Conservation (phyloP, 2,888 invertebrate species). For the Balanococcus diminutus region DNA sequence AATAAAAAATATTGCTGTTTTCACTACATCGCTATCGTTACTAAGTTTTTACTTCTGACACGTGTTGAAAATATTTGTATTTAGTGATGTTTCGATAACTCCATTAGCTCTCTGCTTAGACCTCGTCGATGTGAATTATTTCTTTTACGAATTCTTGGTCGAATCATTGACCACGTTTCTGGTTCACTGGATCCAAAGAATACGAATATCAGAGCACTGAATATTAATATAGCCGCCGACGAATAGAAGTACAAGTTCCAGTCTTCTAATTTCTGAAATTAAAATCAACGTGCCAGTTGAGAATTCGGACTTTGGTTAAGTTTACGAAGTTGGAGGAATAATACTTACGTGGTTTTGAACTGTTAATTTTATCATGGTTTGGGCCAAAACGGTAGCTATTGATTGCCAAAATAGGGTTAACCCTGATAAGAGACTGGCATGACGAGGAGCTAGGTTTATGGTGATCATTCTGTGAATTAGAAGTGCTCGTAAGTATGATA, state of each 20-base stretch:
- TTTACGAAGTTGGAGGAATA: background rate
- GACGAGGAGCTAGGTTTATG: background rate
- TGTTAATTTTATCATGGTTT: background rate
- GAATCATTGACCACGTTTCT: background rate
- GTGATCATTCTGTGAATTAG: background rate
- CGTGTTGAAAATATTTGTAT: too few relatives aligned
- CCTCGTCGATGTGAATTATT: background rate
- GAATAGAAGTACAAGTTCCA: background rate
- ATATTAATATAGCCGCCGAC: background rate
- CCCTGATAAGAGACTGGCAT: conserved; percentile 37
- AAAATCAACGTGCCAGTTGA: background rate
- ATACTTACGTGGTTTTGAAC: conserved; percentile 26
- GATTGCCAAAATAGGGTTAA: background rate
- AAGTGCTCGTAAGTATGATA: too few relatives aligned
- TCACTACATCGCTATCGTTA: too few relatives aligned
- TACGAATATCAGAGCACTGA: background rate
- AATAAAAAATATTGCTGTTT: too few relatives aligned
- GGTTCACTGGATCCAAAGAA: conserved; percentile 5
- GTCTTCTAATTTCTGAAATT: background rate
- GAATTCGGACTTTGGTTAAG: too few relatives aligned
- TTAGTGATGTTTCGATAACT: too few relatives aligned
- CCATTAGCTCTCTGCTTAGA: background rate
- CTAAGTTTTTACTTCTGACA: too few relatives aligned
- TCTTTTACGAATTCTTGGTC: too few relatives aligned
- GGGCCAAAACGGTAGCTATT: background rate